Conservation (phyloP, 2,797 vertebrate genomes). For the Psittacula echo region DNA sequence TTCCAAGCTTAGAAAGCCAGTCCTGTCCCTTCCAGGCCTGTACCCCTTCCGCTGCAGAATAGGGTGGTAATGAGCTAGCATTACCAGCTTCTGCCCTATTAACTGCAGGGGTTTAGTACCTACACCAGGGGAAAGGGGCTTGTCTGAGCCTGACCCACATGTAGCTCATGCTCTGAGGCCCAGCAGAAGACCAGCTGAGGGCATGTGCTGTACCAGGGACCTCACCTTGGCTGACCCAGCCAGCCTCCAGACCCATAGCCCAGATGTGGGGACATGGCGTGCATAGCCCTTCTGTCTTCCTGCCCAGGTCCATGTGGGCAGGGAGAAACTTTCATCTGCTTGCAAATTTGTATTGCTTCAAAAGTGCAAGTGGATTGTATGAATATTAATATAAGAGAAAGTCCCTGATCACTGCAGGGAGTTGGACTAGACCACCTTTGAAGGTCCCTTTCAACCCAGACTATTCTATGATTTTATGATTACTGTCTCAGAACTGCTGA, state of each 20-base stretch:
- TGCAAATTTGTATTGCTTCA: background rate
- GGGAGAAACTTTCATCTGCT: background rate
- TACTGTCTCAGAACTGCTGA: background rate
- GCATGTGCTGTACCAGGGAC: background rate
- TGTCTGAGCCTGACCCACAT: background rate
- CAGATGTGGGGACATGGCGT: accelerated
- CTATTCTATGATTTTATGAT: background rate
- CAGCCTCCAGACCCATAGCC: background rate
- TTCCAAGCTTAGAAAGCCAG: background rate
- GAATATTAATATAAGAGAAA: background rate
- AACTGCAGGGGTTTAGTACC: background rate
- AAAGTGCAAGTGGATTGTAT: background rate
- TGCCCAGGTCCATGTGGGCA: accelerated
- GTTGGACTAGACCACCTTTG: background rate
- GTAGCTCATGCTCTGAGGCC: background rate
- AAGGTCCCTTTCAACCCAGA: background rate
- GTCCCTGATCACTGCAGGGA: background rate
- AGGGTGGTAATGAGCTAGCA: background rate
- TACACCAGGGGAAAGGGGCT: background rate
- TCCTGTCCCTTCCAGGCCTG: background rate
- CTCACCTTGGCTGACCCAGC: accelerated
- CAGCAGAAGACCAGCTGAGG: background rate
- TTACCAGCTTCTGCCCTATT: background rate
- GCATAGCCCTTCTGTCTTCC: background rate
- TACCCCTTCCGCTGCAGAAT: background rate